Conservation (phyloP, 2,113 vertebrate genomes). For the Globicephala melas region DNA sequence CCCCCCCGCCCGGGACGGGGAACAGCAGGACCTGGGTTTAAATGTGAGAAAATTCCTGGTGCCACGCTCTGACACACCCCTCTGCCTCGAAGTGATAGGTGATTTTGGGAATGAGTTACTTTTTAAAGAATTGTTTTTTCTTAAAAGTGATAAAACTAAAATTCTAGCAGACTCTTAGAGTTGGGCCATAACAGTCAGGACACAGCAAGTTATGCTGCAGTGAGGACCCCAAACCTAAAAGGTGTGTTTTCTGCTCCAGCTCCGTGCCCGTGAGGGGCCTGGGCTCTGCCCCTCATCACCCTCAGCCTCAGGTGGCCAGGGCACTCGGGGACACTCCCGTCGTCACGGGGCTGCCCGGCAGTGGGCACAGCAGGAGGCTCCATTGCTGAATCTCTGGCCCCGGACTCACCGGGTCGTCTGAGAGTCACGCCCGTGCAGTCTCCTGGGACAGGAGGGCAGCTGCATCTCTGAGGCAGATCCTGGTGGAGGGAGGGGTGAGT, state of each 20-base stretch:
- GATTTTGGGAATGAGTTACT: neutral
- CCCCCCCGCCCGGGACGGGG: too few relatives aligned
- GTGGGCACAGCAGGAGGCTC: neutral
- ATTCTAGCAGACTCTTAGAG: neutral
- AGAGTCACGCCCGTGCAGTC: neutral
- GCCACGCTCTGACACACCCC: fast-evolving
- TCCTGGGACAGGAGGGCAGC: neutral
- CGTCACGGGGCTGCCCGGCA: too few relatives aligned
- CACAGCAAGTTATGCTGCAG: neutral
- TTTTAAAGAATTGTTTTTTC: neutral
- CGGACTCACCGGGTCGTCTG: neutral
- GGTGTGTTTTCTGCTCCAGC: neutral
- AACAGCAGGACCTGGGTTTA: neutral
- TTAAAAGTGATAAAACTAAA: neutral
- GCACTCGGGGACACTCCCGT: neutral
- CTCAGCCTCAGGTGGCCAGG: too few relatives aligned
- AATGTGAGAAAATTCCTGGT: neutral
- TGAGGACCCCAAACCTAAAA: neutral
- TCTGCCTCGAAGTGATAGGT: neutral
- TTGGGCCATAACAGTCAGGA: neutral
- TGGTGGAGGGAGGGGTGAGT: neutral
- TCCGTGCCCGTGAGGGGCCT: fast-evolving
- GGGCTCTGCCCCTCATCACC: neutral
- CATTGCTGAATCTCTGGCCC: neutral
- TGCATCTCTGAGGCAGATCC: neutral